Percentiles rank a stretch among this genome's conserved stretches.
These are phyloP conservation scores for Intellagama lesueurii DNA, from an alignment of 2,797 vertebrate species.

Conservation along the genomic window DNA sequence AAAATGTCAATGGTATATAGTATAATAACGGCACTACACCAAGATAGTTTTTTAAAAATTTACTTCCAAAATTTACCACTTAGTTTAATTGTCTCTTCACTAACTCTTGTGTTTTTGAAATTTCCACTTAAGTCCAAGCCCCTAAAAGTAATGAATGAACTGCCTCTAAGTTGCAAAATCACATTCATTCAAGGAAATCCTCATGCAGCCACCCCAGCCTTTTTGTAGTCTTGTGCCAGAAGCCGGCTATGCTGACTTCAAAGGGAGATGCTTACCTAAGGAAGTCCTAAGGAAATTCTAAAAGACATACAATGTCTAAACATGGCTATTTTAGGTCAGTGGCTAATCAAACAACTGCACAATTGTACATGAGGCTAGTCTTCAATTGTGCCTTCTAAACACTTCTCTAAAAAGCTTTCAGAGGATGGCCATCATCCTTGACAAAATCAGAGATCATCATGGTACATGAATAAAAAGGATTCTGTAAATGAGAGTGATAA, in stretches of 20 bases:
- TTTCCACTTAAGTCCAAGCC: not conserved
- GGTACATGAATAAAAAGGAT: not conserved
- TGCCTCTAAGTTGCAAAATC: not conserved
- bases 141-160: not conserved
- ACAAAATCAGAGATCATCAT: not conserved
- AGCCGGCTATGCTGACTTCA: not conserved
- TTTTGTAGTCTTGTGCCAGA: not conserved
- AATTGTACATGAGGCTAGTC: not conserved
- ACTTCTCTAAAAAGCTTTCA: not conserved
- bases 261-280: not conserved
- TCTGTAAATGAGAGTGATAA: not conserved
- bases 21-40: not conserved
- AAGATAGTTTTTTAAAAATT: not conserved
- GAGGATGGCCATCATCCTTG: conserved; percentile 2
- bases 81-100: not conserved
- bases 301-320: not conserved
- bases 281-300: not conserved
- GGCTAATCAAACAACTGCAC: not conserved
- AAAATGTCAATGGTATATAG: not conserved
- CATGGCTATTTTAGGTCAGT: not conserved
- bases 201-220: not conserved
- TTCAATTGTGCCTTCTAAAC: not conserved
- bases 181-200: not conserved
- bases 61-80: not conserved
- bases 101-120: not conserved